phyloP scores from a whole-genome alignment of 23 tunicate species.

The Trididemnum clinides region DNA sequence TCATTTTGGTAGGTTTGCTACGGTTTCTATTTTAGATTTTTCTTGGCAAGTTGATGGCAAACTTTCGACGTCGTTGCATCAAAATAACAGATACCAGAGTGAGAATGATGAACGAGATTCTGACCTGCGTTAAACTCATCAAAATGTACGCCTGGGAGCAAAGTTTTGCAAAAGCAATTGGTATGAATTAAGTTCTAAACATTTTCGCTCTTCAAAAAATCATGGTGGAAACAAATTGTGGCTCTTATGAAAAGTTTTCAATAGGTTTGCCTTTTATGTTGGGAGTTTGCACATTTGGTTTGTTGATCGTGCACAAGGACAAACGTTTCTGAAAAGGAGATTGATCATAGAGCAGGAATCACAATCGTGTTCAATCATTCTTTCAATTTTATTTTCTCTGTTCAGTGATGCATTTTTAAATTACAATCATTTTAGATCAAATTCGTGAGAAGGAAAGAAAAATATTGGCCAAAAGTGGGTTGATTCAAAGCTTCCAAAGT shows the following conservation, averaged over 20 bases:
- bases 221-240: background rate
- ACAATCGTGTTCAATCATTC: background rate
- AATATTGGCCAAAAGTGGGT: constrained; percentile 54
- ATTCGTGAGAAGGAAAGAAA: constrained; percentile 61
- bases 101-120: constrained; percentile 91
- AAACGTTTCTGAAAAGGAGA: too few species aligned
- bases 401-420: too few species aligned
- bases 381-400: constrained; percentile 31
- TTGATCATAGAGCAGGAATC: too few species aligned
- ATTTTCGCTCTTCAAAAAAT: background rate
- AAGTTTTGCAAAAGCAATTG: constrained; percentile 82
- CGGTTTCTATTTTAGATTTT: constrained; percentile 39
- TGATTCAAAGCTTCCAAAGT: constrained; percentile 75
- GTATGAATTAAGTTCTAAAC: background rate
- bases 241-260: background rate
- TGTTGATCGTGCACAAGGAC: too few species aligned
- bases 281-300: too few species aligned
- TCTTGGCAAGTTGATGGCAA: constrained; percentile 62
- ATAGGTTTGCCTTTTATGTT: background rate
- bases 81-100: constrained; percentile 81
- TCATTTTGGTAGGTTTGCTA: constrained; percentile 14
- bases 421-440: too few species aligned
- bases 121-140: constrained; percentile 86
- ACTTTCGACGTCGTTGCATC: constrained; percentile 47
- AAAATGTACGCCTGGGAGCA: constrained; percentile 96